Conservation (phyloP, 2,888 invertebrate genomes). For the Macrophya annulata region DNA sequence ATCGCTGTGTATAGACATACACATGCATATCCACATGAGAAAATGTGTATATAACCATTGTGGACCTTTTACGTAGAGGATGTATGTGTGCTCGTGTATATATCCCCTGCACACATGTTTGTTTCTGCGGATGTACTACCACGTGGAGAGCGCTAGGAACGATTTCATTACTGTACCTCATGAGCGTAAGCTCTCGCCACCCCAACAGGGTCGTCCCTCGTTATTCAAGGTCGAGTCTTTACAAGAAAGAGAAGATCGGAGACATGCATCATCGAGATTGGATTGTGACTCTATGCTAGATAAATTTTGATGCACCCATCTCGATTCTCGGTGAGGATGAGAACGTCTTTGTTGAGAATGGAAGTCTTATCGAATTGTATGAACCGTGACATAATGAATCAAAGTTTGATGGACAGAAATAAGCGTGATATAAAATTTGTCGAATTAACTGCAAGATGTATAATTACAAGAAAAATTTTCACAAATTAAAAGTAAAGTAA, state of each 20-base stretch:
- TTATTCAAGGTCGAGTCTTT: conserved; percentile 14
- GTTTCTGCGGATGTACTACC: neutral
- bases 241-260: neutral
- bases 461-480: neutral
- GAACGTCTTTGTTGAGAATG: neutral
- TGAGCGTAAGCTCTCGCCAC: conserved; percentile 9
- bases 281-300: conserved; percentile 19
- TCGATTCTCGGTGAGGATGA: neutral
- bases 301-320: neutral
- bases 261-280: neutral
- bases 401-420: neutral
- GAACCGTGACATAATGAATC: neutral
- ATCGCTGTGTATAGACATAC: conserved; percentile 3
- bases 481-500: too few relatives aligned
- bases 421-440: neutral
- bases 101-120: conserved; percentile 7
- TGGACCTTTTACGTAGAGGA: neutral
- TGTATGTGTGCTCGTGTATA: neutral
- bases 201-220: neutral
- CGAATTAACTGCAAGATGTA: neutral
- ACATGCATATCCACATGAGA: neutral
- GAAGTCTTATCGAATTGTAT: neutral
- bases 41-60: conserved; percentile 23
- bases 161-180: conserved; percentile 43
- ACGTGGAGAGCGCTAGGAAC: neutral